Evolutionary conservation across 2,888 invertebrate species (phyloP).

Genomic region (Ophraella communa): DNA sequence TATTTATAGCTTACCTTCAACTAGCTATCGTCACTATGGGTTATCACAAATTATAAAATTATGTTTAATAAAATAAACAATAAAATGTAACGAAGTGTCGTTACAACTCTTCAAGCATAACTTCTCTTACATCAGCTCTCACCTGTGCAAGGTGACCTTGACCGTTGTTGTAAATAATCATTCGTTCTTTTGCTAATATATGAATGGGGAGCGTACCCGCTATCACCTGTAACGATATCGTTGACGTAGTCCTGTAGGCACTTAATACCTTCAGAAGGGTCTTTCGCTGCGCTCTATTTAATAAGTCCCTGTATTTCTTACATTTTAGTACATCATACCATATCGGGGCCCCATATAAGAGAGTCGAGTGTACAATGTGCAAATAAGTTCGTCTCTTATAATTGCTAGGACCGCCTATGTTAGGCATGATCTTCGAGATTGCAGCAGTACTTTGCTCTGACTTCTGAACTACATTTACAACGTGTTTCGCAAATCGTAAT

Average conservation of each 20-base stretch:
- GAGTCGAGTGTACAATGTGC: slow-evolving; percentile 23
- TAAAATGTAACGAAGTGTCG: too few relatives aligned
- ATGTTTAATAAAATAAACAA: too few relatives aligned
- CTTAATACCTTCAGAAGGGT: background rate
- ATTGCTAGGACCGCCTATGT: slow-evolving; percentile 29
- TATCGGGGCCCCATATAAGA: slow-evolving; percentile 33
- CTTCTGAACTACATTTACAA: background rate
- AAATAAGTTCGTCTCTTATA: slow-evolving; percentile 21
- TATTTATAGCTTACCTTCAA: too few relatives aligned
- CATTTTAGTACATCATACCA: slow-evolving; percentile 17
- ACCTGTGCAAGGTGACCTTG: background rate
- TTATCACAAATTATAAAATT: too few relatives aligned
- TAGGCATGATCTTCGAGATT: slow-evolving; percentile 24
- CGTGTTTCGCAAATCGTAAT: slow-evolving; percentile 9
- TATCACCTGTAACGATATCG: slow-evolving; percentile 1
- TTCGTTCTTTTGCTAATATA: background rate
- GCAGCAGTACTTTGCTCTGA: slow-evolving; percentile 12
- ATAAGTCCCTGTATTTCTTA: slow-evolving; percentile 5
- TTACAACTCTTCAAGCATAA: background rate
- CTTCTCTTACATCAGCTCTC: background rate
- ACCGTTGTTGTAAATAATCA: background rate
- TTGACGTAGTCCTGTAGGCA: slow-evolving; percentile 2
- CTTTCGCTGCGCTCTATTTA: slow-evolving; percentile 8
- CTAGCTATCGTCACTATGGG: too few relatives aligned
- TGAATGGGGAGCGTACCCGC: background rate